A percentile compares a stretch with the other conserved stretches of the same genome.
phyloP scores from a whole-genome alignment of 2,113 vertebrate genomes.

The Grammomys surdaster region DNA sequence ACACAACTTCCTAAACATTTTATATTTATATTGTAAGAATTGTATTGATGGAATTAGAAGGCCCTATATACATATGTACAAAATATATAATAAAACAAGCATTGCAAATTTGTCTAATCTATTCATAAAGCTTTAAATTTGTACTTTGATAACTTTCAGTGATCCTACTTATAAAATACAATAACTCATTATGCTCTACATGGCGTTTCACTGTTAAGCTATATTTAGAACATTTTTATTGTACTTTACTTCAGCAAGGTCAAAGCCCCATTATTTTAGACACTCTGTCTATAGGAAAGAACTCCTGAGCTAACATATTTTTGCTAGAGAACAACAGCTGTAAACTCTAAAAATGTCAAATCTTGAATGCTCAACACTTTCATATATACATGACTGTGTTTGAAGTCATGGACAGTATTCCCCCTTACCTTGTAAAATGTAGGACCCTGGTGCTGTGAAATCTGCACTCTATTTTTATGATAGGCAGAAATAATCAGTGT shows the following conservation, averaged over 20 bases:
- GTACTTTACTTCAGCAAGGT: background rate
- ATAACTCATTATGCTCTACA: background rate
- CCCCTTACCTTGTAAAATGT: background rate
- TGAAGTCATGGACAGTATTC: background rate
- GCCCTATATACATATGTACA: background rate
- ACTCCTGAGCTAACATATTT: background rate
- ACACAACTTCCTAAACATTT: background rate
- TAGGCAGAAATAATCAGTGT: slow-evolving; percentile 50
- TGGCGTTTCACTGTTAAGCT: background rate
- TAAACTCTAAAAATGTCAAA: background rate
- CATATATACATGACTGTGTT: background rate
- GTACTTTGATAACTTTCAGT: slow-evolving; percentile 1
- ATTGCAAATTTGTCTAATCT: background rate
- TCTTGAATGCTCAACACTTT: background rate
- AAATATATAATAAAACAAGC: background rate
- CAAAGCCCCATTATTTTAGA: background rate
- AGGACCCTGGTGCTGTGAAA: background rate
- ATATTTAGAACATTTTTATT: background rate
- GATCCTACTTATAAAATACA: background rate
- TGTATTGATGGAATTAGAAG: background rate
- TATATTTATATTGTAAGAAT: background rate
- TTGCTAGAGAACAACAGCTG: background rate
- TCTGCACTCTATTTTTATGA: slow-evolving; percentile 28
- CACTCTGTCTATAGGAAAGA: background rate
- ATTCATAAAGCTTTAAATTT: background rate